Evolutionary conservation across 1,140 invertebrate species (phyloP), one percentile per base, ranked within the genome.

Genomic region (Trypoxylus dichotomus): DNA sequence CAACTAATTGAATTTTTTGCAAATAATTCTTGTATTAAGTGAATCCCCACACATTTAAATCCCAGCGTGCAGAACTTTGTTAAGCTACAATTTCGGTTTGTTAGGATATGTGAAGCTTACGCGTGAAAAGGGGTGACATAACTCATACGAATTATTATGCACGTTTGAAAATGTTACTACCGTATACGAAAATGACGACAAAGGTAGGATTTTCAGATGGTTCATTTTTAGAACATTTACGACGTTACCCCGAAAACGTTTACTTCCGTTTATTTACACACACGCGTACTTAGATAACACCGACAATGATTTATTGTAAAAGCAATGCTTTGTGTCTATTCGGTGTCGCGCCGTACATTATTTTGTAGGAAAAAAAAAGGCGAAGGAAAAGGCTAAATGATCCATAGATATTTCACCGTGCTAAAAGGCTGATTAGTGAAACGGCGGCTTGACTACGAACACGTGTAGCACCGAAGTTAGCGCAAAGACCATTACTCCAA

Each of bases 181-280:
- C 19, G 47, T 54, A 6, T 54, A 19, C 15, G 15, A 54, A 54
- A 54, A 54, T n/a, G 47, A 5, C 5, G n/a, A 54, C 15, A 19
- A 54, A 54, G 19, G 47, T 19, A 19, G 6, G 15, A 19, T 19
- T 15, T n/a, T 54, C 19, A n/a, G 13, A 54, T 54, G 47, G 13
- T 54, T 54, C 47, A 54, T n/a, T 54, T 54, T 54, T 54, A 54
- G 47, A 54, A 54, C 47, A 19, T 54, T n/a, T 54, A 54, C 47
- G 47, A 15, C 19, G 15, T 54, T 54, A 54, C 47, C 6, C 47
- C 6, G 47, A 54, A 54, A 54, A 54, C 11, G 47, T 13, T 19
- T 54, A 19, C 1, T 54, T 54, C 2, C 47, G 47, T 54, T 10
- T 54, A 19, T 54, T 15, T 54, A 54, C 47, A 15, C 19, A 5